Evolutionary conservation across 2,888 invertebrate species (phyloP).

Genomic region (Drosophila meridionalis): DNA sequence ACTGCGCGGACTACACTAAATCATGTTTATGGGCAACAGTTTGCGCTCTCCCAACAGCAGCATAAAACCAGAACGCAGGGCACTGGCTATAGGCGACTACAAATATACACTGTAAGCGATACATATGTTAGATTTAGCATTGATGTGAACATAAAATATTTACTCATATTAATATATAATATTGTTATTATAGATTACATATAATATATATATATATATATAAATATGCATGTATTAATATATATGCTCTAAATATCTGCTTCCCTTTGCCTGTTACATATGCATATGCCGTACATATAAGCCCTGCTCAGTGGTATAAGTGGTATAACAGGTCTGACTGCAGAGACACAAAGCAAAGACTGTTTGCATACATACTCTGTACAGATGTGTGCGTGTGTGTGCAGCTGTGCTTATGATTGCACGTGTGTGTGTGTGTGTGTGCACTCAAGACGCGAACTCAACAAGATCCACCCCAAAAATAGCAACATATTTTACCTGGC

Average conservation of each 20-base stretch:
- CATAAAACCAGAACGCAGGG: conserved; percentile 10
- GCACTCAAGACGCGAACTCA: conserved; percentile 46
- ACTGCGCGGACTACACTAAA: conserved; percentile 45
- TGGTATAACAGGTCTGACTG: conserved; percentile 51
- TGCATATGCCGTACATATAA: neutral
- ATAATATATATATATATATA: neutral
- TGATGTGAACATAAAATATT: neutral
- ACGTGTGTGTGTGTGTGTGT: conserved; percentile 12
- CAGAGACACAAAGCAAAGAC: conserved; percentile 44
- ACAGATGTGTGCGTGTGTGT: conserved; percentile 18
- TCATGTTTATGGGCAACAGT: conserved; percentile 50
- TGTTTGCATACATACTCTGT: conserved; percentile 3
- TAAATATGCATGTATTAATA: neutral
- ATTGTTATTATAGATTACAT: neutral
- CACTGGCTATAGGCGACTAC: neutral
- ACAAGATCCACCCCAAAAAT: conserved; percentile 63
- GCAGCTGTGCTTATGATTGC: conserved; percentile 14
- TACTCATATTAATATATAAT: neutral
- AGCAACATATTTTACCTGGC: conserved; percentile 44
- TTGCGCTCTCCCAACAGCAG: conserved; percentile 41
- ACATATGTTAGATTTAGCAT: neutral
- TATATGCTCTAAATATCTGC: neutral
- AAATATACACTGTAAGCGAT: neutral
- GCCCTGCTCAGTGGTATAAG: neutral
- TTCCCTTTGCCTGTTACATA: neutral